A percentile compares a stretch with the other conserved stretches of the same genome.
phyloP scores from a whole-genome alignment of 2,888 invertebrate genomes.

The Cylindroiulus punctatus region DNA sequence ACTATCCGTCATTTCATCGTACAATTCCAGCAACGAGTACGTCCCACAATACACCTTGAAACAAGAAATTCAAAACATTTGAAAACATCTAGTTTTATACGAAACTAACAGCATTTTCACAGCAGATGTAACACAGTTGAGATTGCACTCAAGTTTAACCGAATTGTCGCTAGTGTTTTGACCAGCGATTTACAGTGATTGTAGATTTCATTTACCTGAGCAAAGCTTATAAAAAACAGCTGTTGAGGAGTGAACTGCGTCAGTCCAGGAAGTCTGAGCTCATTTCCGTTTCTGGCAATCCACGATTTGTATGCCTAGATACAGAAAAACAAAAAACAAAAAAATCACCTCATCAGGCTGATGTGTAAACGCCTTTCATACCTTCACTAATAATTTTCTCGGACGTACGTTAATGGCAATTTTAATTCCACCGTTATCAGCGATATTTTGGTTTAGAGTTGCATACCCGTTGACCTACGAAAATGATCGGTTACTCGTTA shows the following conservation, averaged over 20 bases:
- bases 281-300: constrained; percentile 60
- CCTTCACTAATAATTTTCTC: neutral
- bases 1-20: constrained; percentile 72
- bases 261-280: constrained; percentile 60
- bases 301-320: constrained; percentile 66
- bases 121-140: no score
- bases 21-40: constrained; percentile 77
- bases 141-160: no score
- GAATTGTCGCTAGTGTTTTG: constrained; percentile 56
- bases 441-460: constrained; percentile 58
- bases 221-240: constrained; percentile 69
- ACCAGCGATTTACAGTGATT: no score
- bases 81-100: no score
- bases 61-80: neutral
- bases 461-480: constrained; percentile 56
- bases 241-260: constrained; percentile 65
- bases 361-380: neutral
- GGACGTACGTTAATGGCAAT: constrained; percentile 54
- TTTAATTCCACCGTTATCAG: constrained; percentile 58
- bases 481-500: neutral
- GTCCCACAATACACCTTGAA: constrained; percentile 61
- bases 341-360: no score
- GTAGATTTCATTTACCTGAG: constrained; percentile 66
- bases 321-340: neutral
- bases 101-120: no score